Evolutionary conservation across 2,888 invertebrate species (phyloP).

Genomic region (Eupeodes latifasciatus): DNA sequence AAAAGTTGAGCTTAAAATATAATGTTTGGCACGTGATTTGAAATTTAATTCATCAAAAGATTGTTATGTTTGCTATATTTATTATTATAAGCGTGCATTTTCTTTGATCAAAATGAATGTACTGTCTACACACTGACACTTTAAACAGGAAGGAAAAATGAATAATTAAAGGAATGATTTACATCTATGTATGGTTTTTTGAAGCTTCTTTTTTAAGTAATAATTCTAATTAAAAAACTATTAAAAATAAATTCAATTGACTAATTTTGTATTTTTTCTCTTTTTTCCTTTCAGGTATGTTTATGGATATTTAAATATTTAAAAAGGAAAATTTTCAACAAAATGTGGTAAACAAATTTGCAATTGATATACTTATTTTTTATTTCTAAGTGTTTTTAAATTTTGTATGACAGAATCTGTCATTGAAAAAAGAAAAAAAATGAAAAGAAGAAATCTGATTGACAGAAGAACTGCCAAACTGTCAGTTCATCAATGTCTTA

Average conservation of each 20-base stretch:
- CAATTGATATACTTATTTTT: slow-evolving; percentile 22
- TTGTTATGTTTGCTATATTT: not conserved
- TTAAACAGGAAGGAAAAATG: slow-evolving; percentile 35
- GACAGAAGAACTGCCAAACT: slow-evolving; percentile 56
- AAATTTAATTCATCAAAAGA: slow-evolving; percentile 62
- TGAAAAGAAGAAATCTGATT: slow-evolving; percentile 28
- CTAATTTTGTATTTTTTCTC: slow-evolving; percentile 39
- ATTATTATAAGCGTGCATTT: not conserved
- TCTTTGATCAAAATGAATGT: slow-evolving; percentile 14
- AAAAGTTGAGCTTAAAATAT: slow-evolving; percentile 60
- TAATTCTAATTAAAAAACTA: not conserved
- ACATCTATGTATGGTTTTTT: not conserved
- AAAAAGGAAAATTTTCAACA: slow-evolving; percentile 1
- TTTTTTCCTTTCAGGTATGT: slow-evolving; percentile 63
- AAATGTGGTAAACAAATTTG: slow-evolving; percentile 42
- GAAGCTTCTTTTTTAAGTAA: not conserved
- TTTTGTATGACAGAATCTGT: slow-evolving; percentile 44
- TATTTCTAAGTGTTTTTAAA: slow-evolving; percentile 34
- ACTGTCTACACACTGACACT: slow-evolving; percentile 22
- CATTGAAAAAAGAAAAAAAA: not conserved
- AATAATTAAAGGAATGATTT: not conserved
- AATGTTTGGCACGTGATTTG: slow-evolving; percentile 69
- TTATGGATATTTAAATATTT: slow-evolving; percentile 34
- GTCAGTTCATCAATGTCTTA: slow-evolving; percentile 52
- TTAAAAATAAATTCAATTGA: slow-evolving; percentile 24